Percentiles rank a stretch among this genome's conserved stretches.
phyloP scores from a whole-genome alignment of 2,113 vertebrate genomes.

The Boleophthalmus pectinirostris region DNA sequence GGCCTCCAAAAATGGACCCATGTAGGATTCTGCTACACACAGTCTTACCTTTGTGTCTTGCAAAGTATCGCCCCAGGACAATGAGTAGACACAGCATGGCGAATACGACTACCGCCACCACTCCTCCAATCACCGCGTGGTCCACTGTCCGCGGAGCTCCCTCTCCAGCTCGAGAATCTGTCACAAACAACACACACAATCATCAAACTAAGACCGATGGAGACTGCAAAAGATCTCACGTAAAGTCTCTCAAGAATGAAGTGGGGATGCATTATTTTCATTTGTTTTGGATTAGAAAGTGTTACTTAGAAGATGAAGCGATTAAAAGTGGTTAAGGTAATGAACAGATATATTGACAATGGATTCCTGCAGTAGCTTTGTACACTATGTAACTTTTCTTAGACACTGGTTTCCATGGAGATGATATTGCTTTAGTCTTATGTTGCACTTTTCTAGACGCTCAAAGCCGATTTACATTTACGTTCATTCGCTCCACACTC shows the following conservation, averaged over 20 bases:
- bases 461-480: too few species aligned
- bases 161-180: constrained; percentile 95
- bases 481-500: too few species aligned
- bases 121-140: constrained; percentile 95
- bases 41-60: constrained; percentile 99
- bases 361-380: background rate
- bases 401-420: too few species aligned
- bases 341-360: background rate
- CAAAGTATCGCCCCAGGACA: constrained; percentile 96
- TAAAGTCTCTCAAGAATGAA: background rate
- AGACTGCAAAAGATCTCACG: background rate
- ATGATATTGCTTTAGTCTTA: too few species aligned
- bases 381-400: too few species aligned
- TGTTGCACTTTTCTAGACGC: too few species aligned
- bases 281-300: background rate
- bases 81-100: constrained; percentile 99
- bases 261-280: too few species aligned
- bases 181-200: constrained; percentile 24
- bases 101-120: constrained; percentile 97
- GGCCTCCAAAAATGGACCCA: too few species aligned
- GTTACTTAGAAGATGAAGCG: background rate
- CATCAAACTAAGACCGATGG: background rate
- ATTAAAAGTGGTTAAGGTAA: background rate
- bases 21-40: too few species aligned
- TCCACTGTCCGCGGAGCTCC: constrained; percentile 91